Conservation (phyloP, 2,888 invertebrate species). For the Drosophila austrosaltans region DNA sequence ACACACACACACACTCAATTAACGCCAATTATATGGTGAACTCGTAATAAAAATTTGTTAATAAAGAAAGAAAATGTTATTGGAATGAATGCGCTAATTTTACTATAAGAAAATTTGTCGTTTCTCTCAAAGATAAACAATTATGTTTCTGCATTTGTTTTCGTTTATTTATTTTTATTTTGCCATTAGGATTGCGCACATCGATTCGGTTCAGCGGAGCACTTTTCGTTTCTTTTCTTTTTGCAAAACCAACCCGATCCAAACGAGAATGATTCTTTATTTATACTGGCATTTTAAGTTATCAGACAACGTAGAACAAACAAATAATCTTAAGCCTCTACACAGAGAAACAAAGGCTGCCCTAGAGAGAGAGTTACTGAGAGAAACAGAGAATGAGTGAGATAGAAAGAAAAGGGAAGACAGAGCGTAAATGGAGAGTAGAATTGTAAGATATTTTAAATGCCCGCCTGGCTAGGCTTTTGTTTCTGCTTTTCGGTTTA, state of each 20-base stretch:
- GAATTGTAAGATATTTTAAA: not conserved
- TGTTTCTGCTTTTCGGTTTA: not conserved
- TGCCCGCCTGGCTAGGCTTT: not conserved
- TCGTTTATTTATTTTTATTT: slow-evolving; percentile 31
- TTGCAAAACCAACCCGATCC: slow-evolving; percentile 46
- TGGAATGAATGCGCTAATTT: slow-evolving; percentile 48
- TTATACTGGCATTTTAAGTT: slow-evolving; percentile 66
- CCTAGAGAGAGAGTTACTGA: not conserved
- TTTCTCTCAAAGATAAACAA: slow-evolving; percentile 15
- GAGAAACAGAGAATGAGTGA: slow-evolving; percentile 9
- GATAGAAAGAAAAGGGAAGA: not conserved
- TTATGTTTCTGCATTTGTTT: slow-evolving; percentile 9
- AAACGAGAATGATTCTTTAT: slow-evolving; percentile 67
- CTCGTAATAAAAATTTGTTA: slow-evolving; percentile 64
- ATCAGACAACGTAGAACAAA: slow-evolving; percentile 37
- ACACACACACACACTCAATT: slow-evolving; percentile 60
- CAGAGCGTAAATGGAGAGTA: not conserved
- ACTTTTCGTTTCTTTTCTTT: slow-evolving; percentile 18
- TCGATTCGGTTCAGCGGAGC: slow-evolving; percentile 14
- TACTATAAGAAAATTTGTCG: slow-evolving; percentile 27
- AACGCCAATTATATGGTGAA: slow-evolving; percentile 72
- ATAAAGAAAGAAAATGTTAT: slow-evolving; percentile 54
- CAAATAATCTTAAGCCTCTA: slow-evolving; percentile 22
- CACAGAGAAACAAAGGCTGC: not conserved
- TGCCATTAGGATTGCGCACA: not conserved